These are phyloP conservation scores for Melanotaenia parkinsoni DNA, from an alignment of 2,797 vertebrate species.

Conservation along the genomic window DNA sequence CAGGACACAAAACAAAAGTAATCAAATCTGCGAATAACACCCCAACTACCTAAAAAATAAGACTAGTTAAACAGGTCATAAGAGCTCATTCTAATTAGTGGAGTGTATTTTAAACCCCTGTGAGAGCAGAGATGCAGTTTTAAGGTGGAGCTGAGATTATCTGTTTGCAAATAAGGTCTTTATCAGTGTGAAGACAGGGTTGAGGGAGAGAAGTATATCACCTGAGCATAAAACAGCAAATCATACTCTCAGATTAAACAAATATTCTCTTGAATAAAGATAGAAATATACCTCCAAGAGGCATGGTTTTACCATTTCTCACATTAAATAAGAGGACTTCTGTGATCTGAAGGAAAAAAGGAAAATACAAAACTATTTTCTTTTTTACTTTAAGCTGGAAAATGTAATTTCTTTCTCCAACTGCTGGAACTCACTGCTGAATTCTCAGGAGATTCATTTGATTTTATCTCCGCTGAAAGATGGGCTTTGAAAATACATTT, in stretches of 20 bases:
- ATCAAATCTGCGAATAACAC: too few relatives aligned
- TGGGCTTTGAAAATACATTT: slow-evolving; percentile 13
- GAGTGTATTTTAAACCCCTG: too few relatives aligned
- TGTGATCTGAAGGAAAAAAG: slow-evolving; percentile 3
- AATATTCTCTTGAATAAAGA: too few relatives aligned
- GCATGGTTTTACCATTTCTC: not conserved
- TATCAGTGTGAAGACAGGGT: too few relatives aligned
- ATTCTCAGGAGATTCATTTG: slow-evolving; percentile 14
- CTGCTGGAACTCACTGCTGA: slow-evolving; percentile 6
- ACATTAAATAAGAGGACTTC: not conserved
- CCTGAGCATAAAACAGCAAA: too few relatives aligned
- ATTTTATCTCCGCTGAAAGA: slow-evolving; percentile 25
- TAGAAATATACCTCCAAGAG: too few relatives aligned
- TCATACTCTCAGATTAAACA: too few relatives aligned
- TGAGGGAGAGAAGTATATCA: too few relatives aligned
- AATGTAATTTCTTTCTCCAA: slow-evolving; percentile 23
- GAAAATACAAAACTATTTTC: slow-evolving; percentile 17
- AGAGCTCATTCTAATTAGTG: too few relatives aligned
- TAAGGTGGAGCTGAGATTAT: not conserved
- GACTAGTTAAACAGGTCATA: too few relatives aligned
- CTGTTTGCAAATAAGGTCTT: not conserved
- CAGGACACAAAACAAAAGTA: too few relatives aligned
- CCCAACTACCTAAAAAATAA: too few relatives aligned
- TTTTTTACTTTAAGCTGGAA: slow-evolving; percentile 20
- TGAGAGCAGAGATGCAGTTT: not conserved